Evolutionary conservation across 2,797 vertebrate genomes (phyloP), one percentile per base, ranked within the genome.

Genomic region (Myotis vivesi): DNA sequence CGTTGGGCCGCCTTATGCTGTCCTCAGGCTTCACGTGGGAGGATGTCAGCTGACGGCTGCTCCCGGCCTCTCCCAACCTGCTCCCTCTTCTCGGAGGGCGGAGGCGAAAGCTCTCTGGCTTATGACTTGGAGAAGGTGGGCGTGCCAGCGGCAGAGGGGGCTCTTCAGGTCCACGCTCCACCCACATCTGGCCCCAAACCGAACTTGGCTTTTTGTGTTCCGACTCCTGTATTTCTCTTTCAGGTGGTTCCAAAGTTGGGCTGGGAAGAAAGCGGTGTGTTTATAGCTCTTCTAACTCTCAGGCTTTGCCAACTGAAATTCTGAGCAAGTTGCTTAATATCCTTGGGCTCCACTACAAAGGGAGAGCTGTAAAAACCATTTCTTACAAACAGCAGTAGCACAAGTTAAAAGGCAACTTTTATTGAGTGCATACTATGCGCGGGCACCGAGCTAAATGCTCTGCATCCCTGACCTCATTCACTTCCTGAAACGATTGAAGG

Each of bases 261-360:
- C 66, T 51, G 62, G 25, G 75, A 79, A 57, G 44, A 84, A 72
- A 90, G 9, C 15, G 28, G 36, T 51, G 16, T 49, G 86, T 88
- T 91, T 82, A 81, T 38, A 83, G 71, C 66, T 73, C 76, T 57
- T 44, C 76, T 94, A 33, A 83, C 57, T 44, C 77, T 71, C 69
- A 76, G 51, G 68, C 51, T 82, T 73, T 89, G 93, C 85, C 93
- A 95, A 46, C 22, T 73, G 38, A 59, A 76, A 53, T 82, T 80
- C 6, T 89, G 55, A 94, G 76, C 71, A 80, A 92, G 81, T 19
- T 90, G 81, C 76, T 83, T 64, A 73, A 87, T 80, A 44, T 76
- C 64, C 73, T 44, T 41, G 53, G 57, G 75, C 81, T 38, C 68
- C 33, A 64, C 64, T 87, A 92, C 30, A 83, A 93, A 91, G 85